phyloP scores from a whole-genome alignment of 2,113 vertebrate species.

The Spea bombifrons region DNA sequence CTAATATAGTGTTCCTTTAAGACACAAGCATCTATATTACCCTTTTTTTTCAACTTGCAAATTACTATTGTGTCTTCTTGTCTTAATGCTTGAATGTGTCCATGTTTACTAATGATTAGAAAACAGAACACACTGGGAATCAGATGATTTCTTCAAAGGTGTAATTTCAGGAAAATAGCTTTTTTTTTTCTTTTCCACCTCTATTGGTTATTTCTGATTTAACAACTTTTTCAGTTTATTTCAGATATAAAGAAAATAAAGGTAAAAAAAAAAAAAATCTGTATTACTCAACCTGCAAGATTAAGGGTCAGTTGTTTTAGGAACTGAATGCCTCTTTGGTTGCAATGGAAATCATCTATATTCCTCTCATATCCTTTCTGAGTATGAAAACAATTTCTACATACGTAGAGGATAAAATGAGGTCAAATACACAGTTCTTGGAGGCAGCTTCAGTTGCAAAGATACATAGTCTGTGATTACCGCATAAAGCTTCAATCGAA shows the following conservation, averaged over 20 bases:
- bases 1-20: too few species aligned
- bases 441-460: conserved; percentile 22
- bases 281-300: conserved; percentile 47
- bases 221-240: conserved; percentile 52
- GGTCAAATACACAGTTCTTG: conserved; percentile 62
- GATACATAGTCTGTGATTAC: conserved; percentile 35
- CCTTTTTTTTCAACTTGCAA: background rate
- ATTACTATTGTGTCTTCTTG: background rate
- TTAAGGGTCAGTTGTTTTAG: conserved; percentile 58
- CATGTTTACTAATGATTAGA: background rate
- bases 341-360: conserved; percentile 58
- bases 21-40: background rate
- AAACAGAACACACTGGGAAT: conserved; percentile 21
- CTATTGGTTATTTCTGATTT: conserved; percentile 56
- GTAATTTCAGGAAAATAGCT: conserved; percentile 49
- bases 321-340: conserved; percentile 50
- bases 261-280: conserved; percentile 38
- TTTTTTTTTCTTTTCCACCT: conserved; percentile 52
- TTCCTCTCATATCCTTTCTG: conserved; percentile 56
- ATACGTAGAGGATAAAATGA: conserved; percentile 62
- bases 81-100: background rate
- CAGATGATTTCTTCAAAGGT: conserved; percentile 47
- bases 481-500: conserved; percentile 30
- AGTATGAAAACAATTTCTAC: conserved; percentile 65
- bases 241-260: conserved; percentile 49